Evolutionary conservation across 2,888 invertebrate species (phyloP), one percentile per base, ranked within the genome.

Genomic region (Andrena hattorfiana): DNA sequence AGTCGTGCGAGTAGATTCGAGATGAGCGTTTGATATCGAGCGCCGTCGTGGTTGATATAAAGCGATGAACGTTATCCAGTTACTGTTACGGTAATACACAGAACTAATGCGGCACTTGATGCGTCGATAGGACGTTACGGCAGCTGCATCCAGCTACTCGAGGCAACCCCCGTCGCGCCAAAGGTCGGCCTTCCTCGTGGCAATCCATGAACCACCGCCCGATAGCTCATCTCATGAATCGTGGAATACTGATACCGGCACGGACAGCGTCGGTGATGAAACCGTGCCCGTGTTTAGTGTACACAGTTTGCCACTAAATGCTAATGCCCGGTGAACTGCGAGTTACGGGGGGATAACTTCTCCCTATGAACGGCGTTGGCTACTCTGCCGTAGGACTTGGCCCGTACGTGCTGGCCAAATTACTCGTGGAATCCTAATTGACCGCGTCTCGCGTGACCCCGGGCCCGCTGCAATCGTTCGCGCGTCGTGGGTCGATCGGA

Each of bases 231-330:
- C 67, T 49, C 75, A 56, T 79, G 84, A 84, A 84, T 81, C 81
- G 20, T 26, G 78, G 54, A 54, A 64, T 48, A 71, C 67, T 35
- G 73, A 81, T 81, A 74, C 62, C 26, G 76, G 28, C 32, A 23
- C 56, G 56, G 68, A 56, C 75, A 48, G 54, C 32, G 79, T 60
- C 67, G 67, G 51, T 26, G 83, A 77, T 77, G 85, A 80, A 83
- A 80, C 82, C 72, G 56, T 76, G 73, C 49, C 73, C 73, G 49
- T 76, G 80, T 78, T 76, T 74, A 72, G 69, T 81, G 88, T 80
- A 87, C 85, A 84, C 84, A 83, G 85, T 85, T 88, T 83, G 54
- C 86, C 85, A 80, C 86, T 89, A 87, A 88, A 88, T 86, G 85
- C 86, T 88, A 87, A 89, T 89, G 85, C 86, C 68, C 73, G 73